Conservation (phyloP, 2,888 invertebrate species). For the Tetropium fuscum region DNA sequence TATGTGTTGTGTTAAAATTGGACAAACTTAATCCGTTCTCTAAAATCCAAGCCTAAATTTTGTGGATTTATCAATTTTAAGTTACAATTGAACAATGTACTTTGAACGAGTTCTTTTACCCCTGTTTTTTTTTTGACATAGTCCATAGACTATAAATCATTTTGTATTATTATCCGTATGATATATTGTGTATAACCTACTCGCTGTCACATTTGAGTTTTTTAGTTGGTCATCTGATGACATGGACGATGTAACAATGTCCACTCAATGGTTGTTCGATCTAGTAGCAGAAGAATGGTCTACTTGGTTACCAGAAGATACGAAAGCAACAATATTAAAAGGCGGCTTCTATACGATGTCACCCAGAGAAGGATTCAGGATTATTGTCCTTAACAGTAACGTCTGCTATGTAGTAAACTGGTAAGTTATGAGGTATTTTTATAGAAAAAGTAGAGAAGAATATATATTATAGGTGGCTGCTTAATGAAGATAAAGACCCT, state of each 20-base stretch:
- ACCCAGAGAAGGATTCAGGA: slow-evolving; percentile 75
- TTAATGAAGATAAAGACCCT: slow-evolving; percentile 75
- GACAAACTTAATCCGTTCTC: too few species aligned
- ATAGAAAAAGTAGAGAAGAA: not conserved
- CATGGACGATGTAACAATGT: slow-evolving; percentile 56
- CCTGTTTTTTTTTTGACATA: too few species aligned
- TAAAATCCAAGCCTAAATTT: too few species aligned
- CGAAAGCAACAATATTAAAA: slow-evolving; percentile 70
- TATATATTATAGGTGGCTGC: slow-evolving; percentile 69
- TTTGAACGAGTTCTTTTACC: too few species aligned
- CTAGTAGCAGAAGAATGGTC: slow-evolving; percentile 77
- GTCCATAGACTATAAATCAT: too few species aligned
- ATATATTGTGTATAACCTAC: too few species aligned
- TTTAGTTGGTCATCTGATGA: slow-evolving; percentile 54
- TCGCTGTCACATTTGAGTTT: slow-evolving; percentile 15
- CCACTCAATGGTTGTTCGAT: slow-evolving; percentile 81
- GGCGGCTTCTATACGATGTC: slow-evolving; percentile 83
- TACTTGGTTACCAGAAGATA: slow-evolving; percentile 72
- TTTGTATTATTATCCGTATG: too few species aligned
- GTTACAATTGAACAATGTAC: too few species aligned
- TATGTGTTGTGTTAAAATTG: too few species aligned
- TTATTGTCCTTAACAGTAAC: slow-evolving; percentile 84
- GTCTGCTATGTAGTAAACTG: slow-evolving; percentile 80
- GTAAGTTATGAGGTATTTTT: slow-evolving; percentile 61
- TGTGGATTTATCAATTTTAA: too few species aligned